Evolutionary conservation across 2,113 vertebrate genomes (phyloP).

Genomic region (Pseudopodoces humilis): DNA sequence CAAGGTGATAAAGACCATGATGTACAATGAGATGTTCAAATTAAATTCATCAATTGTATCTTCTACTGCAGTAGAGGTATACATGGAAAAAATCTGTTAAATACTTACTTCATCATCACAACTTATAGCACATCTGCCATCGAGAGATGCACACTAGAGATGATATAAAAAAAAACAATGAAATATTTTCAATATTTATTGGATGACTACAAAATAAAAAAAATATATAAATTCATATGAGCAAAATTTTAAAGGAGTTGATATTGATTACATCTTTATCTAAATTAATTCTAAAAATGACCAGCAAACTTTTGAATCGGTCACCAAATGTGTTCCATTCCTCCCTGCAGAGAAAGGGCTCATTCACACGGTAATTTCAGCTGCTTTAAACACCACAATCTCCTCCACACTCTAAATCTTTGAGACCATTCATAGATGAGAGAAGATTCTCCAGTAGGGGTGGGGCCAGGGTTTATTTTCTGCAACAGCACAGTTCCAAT

Average conservation of each 20-base stretch:
- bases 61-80: neutral
- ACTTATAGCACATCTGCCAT: conserved; percentile 94
- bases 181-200: neutral
- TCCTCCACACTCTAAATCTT: neutral
- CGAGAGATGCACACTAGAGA: conserved; percentile 89
- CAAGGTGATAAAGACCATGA: neutral
- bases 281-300: neutral
- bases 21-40: neutral
- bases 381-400: neutral
- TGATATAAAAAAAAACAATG: neutral
- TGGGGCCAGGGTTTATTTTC: neutral
- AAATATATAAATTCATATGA: neutral
- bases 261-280: neutral
- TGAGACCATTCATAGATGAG: neutral
- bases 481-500: neutral
- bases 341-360: neutral
- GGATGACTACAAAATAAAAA: neutral
- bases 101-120: conserved; percentile 92
- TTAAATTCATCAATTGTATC: neutral
- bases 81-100: neutral
- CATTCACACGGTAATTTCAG: neutral
- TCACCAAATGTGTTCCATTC: neutral
- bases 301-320: neutral
- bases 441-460: neutral
- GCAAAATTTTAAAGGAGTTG: neutral